phyloP scores from a whole-genome alignment of 2,888 invertebrate genomes.

The Girardia tigrina region DNA sequence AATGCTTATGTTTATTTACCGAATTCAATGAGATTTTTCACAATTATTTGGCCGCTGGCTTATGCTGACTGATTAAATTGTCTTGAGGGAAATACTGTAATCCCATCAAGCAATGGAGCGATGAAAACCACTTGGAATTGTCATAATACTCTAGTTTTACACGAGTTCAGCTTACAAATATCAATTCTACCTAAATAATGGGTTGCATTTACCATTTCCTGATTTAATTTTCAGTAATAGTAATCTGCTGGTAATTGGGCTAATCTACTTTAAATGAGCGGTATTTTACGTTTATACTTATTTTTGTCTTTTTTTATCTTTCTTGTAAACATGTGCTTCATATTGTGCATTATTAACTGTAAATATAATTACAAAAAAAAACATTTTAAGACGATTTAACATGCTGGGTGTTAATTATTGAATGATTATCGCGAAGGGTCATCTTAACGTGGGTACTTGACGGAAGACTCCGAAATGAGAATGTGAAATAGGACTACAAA shows the following conservation, averaged over 20 bases:
- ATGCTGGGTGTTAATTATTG: no score
- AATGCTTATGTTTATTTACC: slow-evolving; percentile 11
- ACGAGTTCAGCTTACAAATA: slow-evolving; percentile 18
- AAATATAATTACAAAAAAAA: no score
- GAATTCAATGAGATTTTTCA: slow-evolving; percentile 10
- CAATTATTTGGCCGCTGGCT: slow-evolving; percentile 23
- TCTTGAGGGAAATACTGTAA: slow-evolving; percentile 20
- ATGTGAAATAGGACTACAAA: no score
- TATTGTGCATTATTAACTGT: no score
- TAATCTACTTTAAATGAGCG: slow-evolving; percentile 23
- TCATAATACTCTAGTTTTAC: slow-evolving; percentile 23
- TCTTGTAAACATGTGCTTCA: no score
- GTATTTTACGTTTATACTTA: slow-evolving; percentile 10
- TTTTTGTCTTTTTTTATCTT: no score
- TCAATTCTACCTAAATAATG: slow-evolving; percentile 10
- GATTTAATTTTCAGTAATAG: slow-evolving; percentile 20
- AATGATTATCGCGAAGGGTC: no score
- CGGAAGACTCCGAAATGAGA: no score
- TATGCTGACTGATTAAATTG: slow-evolving; percentile 18
- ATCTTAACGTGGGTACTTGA: no score
- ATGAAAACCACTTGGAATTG: slow-evolving; percentile 23
- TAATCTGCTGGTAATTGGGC: slow-evolving; percentile 10
- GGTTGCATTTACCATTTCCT: slow-evolving; percentile 19
- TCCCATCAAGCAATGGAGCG: slow-evolving; percentile 23
- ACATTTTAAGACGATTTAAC: no score